Base-by-base conservation (phyloP, 1,140 invertebrate genomes). In the Drosophila carrolli region DNA sequence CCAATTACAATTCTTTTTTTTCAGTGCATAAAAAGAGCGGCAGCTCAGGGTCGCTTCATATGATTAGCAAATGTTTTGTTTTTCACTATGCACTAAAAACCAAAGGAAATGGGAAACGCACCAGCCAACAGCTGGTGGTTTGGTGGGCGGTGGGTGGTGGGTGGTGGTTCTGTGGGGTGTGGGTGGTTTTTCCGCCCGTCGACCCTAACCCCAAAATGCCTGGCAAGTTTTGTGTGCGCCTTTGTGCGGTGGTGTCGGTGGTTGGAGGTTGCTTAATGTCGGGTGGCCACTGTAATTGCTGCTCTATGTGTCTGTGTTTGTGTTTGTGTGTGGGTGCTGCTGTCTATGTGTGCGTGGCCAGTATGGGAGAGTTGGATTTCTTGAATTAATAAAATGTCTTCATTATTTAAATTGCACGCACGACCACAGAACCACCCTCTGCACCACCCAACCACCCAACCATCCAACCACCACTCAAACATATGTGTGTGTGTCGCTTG, bases 381-480 rank as follows among this genome's bases (percentile, higher is more conserved):
- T 88, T 88, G 84, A 83, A 88, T 88, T 88, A 88, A 88, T 88
- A 88, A 88, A 88, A 88, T 88, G 84, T 88, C 84, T 88, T 88
- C 84, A 88, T 88, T 88, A 88, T 88, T 88, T 88, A 88, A 88
- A 88, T 88, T 88, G 84, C 84, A 80, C 84, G 79, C 84, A 89
- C 76, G 84, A 83, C 84, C 84, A 67, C 76, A 88, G 62, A 19
- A 29, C 73, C 53, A 44, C 16, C 44, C 66, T 46, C 35, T 32
- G 1, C 16, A 38, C 37, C n/a, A 50, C 46, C 60, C 50, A 0
- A 11, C 35, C 51, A 38, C 40, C 40, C 29, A 13, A 29, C 23
- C 27, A 54, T 23, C 14, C 38, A 43, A 8, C 46, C 27, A 38
- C 57, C 57, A 59, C 57, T 59, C 54, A 60, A 59, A 58, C 62